Base-by-base conservation (phyloP, 2,113 vertebrate genomes). In the Melanerpes formicivorus region DNA sequence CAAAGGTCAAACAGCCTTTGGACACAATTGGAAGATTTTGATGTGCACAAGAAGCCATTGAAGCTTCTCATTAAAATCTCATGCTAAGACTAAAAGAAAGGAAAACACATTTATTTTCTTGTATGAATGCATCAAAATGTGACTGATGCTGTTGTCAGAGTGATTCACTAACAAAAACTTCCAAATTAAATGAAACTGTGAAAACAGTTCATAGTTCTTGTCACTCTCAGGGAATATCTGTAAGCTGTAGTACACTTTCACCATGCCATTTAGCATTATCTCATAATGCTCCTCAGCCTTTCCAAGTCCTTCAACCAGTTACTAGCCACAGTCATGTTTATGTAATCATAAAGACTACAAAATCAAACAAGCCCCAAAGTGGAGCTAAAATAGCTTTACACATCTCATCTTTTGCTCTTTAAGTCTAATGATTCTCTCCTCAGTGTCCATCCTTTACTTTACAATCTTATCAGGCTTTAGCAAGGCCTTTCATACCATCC, bases 31-130 rank as follows among this genome's bases (percentile, higher is more conserved):
- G 66, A 94, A 91, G 62, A 96, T 86, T 90, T 12, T 78, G 70
- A 83, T 76, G 64, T 80, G 77, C 46, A 72, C 4, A 1, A 56
- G 34, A 95, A 96, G 55, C 40, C 65, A 79, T 60, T 37, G 56
- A 93, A 96, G 52, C 64, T 91, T 95, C n/a, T 85, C 73, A 95
- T 80, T 21, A 80, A 95, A 88, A 18, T 85, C 58, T 46, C 82
- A 40, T 9, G 18, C 62, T 71, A 54, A 87, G 46, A 93, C 30
- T 87, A 90, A 95, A 93, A 78, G 64, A 77, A 88, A 58, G 81
- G 34, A 80, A 23, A 86, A 32, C 1, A n/a, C 34, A 30, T 80
- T 21, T 54, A 80, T 93, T 96, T 96, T 82, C 65, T 95, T 71
- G 94, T 79, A 75, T 5, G 40, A 91, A 56, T 67, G 64, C 74